Evolutionary conservation across 1,140 invertebrate species (phyloP), one percentile per base, ranked within the genome.

Genomic region (Sinonovacula constricta): DNA sequence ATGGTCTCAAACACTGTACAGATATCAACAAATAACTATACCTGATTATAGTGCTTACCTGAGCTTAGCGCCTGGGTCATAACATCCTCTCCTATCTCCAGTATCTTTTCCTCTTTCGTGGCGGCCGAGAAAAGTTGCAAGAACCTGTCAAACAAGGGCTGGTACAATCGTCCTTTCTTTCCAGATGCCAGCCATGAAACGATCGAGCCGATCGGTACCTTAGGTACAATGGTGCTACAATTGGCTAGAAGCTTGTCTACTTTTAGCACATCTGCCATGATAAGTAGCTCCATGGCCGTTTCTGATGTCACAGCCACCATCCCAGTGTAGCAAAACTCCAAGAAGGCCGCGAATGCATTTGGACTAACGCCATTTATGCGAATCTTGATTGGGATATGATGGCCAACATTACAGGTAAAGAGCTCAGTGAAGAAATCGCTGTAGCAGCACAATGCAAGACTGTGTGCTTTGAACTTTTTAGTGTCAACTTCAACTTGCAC

Each of bases 391-490:
- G 84, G 79, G 12, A 77, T 63, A 53, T 78, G 76, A 4, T 67
- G 36, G 5, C 67, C 71, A 3, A 66, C 60, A 31, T 63, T 66
- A 3, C 49, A 53, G 15, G 63, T 70, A 22, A 86, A 81, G 7
- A 80, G 34, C 0, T 79, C 67, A 12, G 81, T 49, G 51, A 86
- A 86, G 67, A 79, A 85, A n/a, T 69, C 66, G 49, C 83, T 85
- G 59, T 81, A 57, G n/a, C 81, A 79, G 14, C 75, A 62, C 1
- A 86, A 66, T 7, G 75, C 66, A 4, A 80, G 30, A 24, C 81
- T 68, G 72, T 86, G 85, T 0, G 81, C 83, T n/a, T 57, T 57
- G 63, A 85, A 86, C n/a, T 10, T 26, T 49, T 69, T 75, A 12
- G 68, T 57, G 1, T 74, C 49, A 10, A 84, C 63, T 54, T 84